Conservation (phyloP, 2,888 invertebrate species). For the Norana najaformis region DNA sequence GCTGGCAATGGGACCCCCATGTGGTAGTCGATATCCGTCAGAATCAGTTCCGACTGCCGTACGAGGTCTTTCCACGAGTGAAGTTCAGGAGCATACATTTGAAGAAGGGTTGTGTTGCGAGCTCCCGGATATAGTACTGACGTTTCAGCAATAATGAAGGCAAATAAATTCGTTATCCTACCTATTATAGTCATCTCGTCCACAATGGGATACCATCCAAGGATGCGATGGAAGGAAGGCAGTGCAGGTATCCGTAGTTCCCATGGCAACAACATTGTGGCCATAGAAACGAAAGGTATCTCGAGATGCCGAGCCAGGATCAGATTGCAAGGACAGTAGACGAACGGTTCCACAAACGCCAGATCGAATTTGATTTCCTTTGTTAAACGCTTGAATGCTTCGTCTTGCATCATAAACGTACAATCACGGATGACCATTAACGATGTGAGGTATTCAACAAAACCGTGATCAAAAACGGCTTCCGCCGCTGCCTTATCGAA, state of each 20-base stretch:
- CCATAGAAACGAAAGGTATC: conserved; percentile 23
- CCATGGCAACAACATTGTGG: conserved; percentile 25
- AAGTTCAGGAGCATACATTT: background rate
- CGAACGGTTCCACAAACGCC: conserved; percentile 18
- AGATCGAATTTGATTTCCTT: conserved; percentile 24
- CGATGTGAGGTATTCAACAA: background rate
- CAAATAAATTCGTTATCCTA: background rate
- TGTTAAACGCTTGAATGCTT: conserved; percentile 17
- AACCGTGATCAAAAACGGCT: background rate
- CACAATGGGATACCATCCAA: background rate
- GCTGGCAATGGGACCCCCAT: conserved; percentile 15
- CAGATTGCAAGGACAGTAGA: background rate
- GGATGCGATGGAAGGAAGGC: conserved; percentile 20
- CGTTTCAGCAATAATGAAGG: background rate
- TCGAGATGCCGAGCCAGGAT: conserved; percentile 25
- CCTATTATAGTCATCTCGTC: background rate
- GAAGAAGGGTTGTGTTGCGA: conserved; percentile 16
- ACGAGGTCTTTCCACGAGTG: conserved; percentile 9
- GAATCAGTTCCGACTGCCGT: conserved; percentile 18
- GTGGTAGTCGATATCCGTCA: conserved; percentile 22
- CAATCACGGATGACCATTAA: background rate
- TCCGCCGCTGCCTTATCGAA: background rate
- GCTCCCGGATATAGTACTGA: background rate
- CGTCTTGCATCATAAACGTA: conserved; percentile 23
- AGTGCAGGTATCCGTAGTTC: conserved; percentile 26